Conservation (phyloP, 2,888 invertebrate species). For the Invenusta paracnida region DNA sequence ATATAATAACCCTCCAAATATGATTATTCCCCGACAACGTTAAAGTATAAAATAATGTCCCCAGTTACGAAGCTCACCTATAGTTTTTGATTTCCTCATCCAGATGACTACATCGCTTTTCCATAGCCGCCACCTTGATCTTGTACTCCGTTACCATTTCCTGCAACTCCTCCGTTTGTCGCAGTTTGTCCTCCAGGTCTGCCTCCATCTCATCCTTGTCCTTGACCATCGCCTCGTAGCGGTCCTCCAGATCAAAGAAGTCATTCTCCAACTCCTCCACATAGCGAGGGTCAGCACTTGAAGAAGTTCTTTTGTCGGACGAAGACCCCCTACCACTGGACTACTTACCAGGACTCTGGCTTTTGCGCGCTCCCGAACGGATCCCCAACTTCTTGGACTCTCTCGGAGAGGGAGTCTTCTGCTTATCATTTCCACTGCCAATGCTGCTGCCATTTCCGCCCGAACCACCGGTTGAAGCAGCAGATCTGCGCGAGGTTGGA, state of each 20-base stretch:
- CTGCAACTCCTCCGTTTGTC: constrained; percentile 73
- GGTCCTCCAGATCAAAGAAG: constrained; percentile 44
- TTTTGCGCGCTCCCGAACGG: not conserved
- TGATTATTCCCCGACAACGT: not conserved
- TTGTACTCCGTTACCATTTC: constrained; percentile 61
- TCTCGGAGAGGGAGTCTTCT: constrained; percentile 36
- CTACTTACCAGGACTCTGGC: not conserved
- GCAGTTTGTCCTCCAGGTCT: constrained; percentile 67
- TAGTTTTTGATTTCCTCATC: constrained; percentile 45
- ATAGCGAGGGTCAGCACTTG: constrained; percentile 42
- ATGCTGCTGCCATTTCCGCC: not conserved
- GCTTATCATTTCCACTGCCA: constrained; percentile 1
- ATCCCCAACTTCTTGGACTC: not conserved
- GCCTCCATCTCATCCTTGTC: constrained; percentile 68
- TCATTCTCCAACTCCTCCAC: constrained; percentile 42
- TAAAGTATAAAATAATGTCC: not conserved
- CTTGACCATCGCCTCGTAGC: constrained; percentile 44
- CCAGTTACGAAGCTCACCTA: not conserved
- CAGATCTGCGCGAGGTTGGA: not conserved
- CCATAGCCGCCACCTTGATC: constrained; percentile 47
- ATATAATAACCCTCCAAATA: too few species aligned
- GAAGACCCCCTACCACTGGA: constrained; percentile 20
- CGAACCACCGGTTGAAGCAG: not conserved
- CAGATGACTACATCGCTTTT: constrained; percentile 48
- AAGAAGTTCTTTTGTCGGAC: constrained; percentile 1